Evolutionary conservation across 2,888 invertebrate species (phyloP).

Genomic region (Pachydiplax longipennis): DNA sequence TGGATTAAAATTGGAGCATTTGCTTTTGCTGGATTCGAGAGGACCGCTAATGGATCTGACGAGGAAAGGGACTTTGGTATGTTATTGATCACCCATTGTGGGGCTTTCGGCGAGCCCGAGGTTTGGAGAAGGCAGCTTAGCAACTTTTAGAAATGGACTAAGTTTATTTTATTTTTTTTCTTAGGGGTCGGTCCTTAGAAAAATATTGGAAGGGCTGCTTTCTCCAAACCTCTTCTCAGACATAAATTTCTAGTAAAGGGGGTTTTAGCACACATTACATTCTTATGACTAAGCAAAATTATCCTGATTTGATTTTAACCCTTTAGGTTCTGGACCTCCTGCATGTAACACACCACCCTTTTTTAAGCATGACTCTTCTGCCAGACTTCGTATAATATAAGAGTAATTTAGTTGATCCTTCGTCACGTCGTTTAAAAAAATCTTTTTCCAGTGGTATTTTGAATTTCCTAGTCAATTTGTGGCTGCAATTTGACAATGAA

Average conservation of each 20-base stretch:
- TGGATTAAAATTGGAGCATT: slow-evolving; percentile 13
- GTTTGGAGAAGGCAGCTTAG: slow-evolving; percentile 28
- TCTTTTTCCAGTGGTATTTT: slow-evolving; percentile 8
- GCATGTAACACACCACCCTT: slow-evolving; percentile 33
- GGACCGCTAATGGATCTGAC: background rate
- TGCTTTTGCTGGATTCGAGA: background rate
- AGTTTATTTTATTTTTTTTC: background rate
- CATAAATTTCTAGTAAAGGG: slow-evolving; percentile 17
- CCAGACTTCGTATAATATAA: slow-evolving; percentile 5
- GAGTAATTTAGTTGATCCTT: slow-evolving; percentile 37
- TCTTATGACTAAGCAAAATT: slow-evolving; percentile 33
- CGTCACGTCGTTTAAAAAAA: slow-evolving; percentile 15
- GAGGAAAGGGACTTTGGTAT: slow-evolving; percentile 34
- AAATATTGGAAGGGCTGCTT: background rate
- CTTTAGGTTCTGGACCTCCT: slow-evolving; percentile 42
- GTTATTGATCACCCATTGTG: slow-evolving; percentile 11
- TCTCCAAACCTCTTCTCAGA: slow-evolving; percentile 32
- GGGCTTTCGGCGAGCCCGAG: slow-evolving; percentile 14
- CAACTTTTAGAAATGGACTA: background rate
- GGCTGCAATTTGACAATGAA: slow-evolving; percentile 9
- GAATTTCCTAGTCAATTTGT: background rate
- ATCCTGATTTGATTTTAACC: slow-evolving; percentile 34
- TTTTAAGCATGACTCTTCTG: slow-evolving; percentile 39
- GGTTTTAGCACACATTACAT: slow-evolving; percentile 40
- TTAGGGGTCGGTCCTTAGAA: background rate